Conservation (phyloP, 2,113 vertebrate genomes). For the Anseranas semipalmata region DNA sequence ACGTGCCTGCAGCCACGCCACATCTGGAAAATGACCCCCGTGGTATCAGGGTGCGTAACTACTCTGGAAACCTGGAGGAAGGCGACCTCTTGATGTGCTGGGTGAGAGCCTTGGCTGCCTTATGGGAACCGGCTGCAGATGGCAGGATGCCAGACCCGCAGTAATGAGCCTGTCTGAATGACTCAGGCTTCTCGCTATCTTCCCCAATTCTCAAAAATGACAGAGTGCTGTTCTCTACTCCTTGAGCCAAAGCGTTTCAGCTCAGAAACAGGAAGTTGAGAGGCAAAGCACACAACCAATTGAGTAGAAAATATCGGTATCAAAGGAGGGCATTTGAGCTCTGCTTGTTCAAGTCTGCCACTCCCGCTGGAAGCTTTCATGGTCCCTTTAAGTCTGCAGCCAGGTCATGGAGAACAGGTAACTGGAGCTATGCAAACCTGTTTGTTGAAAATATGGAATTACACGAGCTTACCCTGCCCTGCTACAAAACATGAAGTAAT, state of each 20-base stretch:
- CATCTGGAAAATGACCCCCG: not conserved
- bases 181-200: not conserved
- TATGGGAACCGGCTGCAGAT: not conserved
- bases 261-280: slow-evolving; percentile 20
- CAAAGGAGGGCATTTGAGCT: fast-evolving
- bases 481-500: not conserved
- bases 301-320: not conserved
- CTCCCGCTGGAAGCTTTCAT: not conserved
- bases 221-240: not conserved
- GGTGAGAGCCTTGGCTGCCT: not conserved
- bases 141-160: not conserved
- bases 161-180: not conserved
- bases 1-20: not conserved
- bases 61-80: fast-evolving
- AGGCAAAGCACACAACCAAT: not conserved
- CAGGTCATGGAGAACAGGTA: fast-evolving
- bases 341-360: not conserved
- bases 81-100: not conserved
- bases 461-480: not conserved
- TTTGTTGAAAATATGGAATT: not conserved
- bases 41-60: not conserved
- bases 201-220: slow-evolving; percentile 15
- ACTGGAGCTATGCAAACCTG: not conserved
- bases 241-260: not conserved
- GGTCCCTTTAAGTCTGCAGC: not conserved